These are phyloP conservation scores for Lepidochitona cinerea DNA, from an alignment of 2,888 invertebrate genomes.

Conservation along the genomic window DNA sequence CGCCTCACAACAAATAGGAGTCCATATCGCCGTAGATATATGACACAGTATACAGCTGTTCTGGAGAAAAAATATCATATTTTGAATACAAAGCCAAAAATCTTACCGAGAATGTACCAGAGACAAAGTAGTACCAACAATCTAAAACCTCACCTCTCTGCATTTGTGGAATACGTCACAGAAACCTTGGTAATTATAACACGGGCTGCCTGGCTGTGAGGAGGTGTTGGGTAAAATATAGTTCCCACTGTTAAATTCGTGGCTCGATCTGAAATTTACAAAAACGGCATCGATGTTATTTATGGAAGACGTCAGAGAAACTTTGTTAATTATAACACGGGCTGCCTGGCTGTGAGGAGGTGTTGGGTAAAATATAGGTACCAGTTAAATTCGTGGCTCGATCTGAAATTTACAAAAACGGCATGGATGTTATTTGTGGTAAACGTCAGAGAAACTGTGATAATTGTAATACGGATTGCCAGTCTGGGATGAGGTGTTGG, in stretches of 20 bases:
- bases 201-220: slow-evolving; percentile 95
- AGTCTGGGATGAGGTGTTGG: slow-evolving; percentile 93
- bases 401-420: slow-evolving; percentile 73
- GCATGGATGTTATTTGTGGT: no score
- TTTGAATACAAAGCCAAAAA: no score
- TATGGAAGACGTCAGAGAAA: slow-evolving; percentile 98
- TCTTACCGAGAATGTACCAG: no score
- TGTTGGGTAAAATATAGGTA: slow-evolving; percentile 80
- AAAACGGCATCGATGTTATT: no score
- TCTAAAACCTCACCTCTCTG: slow-evolving; percentile 92
- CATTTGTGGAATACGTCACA: slow-evolving; percentile 99
- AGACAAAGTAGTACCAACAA: no score
- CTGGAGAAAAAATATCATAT: no score
- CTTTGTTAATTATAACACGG: slow-evolving; percentile 98
- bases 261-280: slow-evolving; percentile 79
- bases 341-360: slow-evolving; percentile 94
- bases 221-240: slow-evolving; percentile 86
- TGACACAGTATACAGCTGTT: no score
- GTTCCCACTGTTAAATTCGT: slow-evolving; percentile 70
- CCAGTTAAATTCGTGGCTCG: slow-evolving; percentile 78
- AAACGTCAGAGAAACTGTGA: slow-evolving; percentile 97
- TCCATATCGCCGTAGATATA: no score
- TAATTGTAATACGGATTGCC: slow-evolving; percentile 99
- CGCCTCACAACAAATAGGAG: no score
- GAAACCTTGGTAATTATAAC: slow-evolving; percentile 97